These are phyloP conservation scores for Leucania comma DNA, from an alignment of 2,888 invertebrate species.

Conservation along the genomic window DNA sequence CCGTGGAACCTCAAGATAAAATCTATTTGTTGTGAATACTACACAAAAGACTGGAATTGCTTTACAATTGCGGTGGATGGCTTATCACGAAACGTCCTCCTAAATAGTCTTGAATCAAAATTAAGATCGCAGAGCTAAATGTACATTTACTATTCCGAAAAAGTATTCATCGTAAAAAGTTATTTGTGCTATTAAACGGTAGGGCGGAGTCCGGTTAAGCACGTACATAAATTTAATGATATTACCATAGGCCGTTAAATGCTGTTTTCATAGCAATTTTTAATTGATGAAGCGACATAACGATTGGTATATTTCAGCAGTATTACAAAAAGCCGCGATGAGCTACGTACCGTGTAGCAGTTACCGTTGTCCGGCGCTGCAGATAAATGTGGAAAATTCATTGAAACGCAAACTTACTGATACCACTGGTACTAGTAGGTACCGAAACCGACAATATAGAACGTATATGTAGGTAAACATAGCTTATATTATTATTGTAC, in stretches of 20 bases:
- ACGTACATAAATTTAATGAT: slow-evolving; percentile 57
- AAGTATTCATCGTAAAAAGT: slow-evolving; percentile 52
- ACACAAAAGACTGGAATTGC: slow-evolving; percentile 76
- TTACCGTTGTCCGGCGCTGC: slow-evolving; percentile 21
- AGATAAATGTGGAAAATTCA: slow-evolving; percentile 54
- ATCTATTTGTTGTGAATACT: slow-evolving; percentile 77
- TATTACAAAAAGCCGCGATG: slow-evolving; percentile 26
- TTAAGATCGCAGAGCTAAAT: slow-evolving; percentile 61
- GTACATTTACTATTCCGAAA: slow-evolving; percentile 56
- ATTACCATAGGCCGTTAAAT: slow-evolving; percentile 51
- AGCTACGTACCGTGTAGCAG: slow-evolving; percentile 18
- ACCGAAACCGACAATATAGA: not conserved
- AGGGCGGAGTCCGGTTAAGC: slow-evolving; percentile 51
- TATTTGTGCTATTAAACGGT: slow-evolving; percentile 47
- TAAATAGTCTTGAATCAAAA: slow-evolving; percentile 69
- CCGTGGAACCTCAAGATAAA: slow-evolving; percentile 72
- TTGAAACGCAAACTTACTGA: slow-evolving; percentile 55
- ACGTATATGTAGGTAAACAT: not conserved
- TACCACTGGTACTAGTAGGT: slow-evolving; percentile 12
- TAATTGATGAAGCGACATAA: slow-evolving; percentile 48
- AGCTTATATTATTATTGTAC: slow-evolving; percentile 22
- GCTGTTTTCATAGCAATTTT: slow-evolving; percentile 54
- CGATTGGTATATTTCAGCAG: slow-evolving; percentile 37
- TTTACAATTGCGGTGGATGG: slow-evolving; percentile 71
- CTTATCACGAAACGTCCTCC: slow-evolving; percentile 69